phyloP scores from a whole-genome alignment of 2,888 invertebrate genomes.

The Eubasilissa splendida region DNA sequence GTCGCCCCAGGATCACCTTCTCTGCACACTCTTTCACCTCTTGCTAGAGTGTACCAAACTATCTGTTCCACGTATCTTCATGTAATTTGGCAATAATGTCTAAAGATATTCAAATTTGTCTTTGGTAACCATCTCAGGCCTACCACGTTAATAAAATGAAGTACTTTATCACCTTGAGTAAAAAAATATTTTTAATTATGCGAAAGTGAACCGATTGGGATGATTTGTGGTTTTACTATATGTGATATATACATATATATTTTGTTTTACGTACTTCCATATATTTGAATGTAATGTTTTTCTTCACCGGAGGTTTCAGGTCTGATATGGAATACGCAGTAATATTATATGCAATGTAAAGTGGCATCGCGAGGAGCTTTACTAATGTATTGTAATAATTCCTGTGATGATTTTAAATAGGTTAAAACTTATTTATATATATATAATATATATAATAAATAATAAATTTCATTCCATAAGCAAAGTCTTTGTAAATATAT shows the following conservation, averaged over 20 bases:
- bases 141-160: neutral
- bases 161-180: no score
- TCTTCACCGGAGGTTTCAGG: no score
- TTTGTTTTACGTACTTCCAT: no score
- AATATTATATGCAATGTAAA: conserved; percentile 45
- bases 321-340: conserved; percentile 17
- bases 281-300: no score
- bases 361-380: conserved; percentile 38
- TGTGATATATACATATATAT: neutral
- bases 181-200: no score
- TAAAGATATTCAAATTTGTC: conserved; percentile 19
- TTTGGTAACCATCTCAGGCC: conserved; percentile 25
- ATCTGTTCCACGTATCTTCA: conserved; percentile 25
- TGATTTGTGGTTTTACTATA: neutral
- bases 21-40: neutral
- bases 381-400: conserved; percentile 49
- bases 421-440: conserved; percentile 48
- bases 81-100: conserved; percentile 17
- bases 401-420: conserved; percentile 54
- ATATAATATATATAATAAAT: conserved; percentile 43
- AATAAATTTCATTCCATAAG: conserved; percentile 54
- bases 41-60: neutral
- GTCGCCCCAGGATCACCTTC: conserved; percentile 19
- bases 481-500: conserved; percentile 54
- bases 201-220: no score